These are phyloP conservation scores for Hipparchia sbordonii DNA, from an alignment of 2,888 invertebrate genomes.

Conservation along the genomic window DNA sequence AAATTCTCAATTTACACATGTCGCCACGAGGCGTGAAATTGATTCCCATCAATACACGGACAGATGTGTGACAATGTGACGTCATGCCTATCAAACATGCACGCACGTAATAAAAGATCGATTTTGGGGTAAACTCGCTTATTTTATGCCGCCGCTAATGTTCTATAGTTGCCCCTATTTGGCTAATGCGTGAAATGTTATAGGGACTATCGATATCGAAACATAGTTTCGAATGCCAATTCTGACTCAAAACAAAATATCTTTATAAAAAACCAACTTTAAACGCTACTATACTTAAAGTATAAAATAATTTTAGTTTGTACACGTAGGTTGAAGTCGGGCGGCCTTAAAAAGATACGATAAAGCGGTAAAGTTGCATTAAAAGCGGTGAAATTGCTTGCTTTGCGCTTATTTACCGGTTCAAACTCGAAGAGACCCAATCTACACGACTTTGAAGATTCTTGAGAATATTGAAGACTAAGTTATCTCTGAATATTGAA, in stretches of 20 bases:
- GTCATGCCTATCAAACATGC: constrained; percentile 42
- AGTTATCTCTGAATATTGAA: neutral
- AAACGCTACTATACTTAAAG: neutral
- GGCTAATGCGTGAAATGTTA: constrained; percentile 34
- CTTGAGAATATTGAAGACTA: constrained; percentile 1
- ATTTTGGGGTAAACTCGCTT: constrained; percentile 36
- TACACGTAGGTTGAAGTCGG: too few species aligned
- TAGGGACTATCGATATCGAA: constrained; percentile 12
- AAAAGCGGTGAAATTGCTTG: constrained; percentile 1
- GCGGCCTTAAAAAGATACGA: too few species aligned
- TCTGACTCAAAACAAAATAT: too few species aligned
- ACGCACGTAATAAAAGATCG: constrained; percentile 31
- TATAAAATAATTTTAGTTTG: too few species aligned
- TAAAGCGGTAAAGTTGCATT: neutral
- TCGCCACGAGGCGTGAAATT: constrained; percentile 55
- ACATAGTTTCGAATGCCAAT: neutral
- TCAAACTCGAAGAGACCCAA: neutral
- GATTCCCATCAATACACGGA: constrained; percentile 48
- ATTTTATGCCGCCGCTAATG: constrained; percentile 21
- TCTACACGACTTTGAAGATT: neutral
- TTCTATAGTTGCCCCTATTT: constrained; percentile 24
- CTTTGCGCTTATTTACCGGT: constrained; percentile 2
- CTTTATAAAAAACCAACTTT: neutral
- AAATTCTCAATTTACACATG: constrained; percentile 30
- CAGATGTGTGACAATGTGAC: constrained; percentile 51